Percentiles rank a stretch among this genome's conserved stretches.
Conservation (phyloP, 2,113 vertebrate species). For the Mormyrus iriodes region DNA sequence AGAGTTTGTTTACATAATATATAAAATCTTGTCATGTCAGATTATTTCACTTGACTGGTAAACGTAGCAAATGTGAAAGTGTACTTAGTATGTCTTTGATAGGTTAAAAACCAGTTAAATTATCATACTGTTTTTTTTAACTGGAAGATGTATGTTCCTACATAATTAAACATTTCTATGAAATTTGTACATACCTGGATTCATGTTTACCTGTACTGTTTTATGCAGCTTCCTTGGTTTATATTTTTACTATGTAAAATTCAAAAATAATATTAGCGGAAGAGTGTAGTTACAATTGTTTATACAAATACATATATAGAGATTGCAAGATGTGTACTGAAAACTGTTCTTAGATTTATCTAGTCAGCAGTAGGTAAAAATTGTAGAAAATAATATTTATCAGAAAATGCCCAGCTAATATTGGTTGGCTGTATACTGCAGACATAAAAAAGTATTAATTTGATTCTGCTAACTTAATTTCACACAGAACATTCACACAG, state of each 20-base stretch:
- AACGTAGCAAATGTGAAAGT: neutral
- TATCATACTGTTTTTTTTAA: neutral
- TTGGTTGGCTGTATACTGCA: neutral
- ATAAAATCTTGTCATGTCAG: neutral
- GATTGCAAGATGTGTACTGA: neutral
- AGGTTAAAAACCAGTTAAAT: neutral
- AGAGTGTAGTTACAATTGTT: neutral
- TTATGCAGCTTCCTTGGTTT: too few relatives aligned
- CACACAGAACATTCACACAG: neutral
- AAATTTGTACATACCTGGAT: neutral
- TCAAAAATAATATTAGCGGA: neutral
- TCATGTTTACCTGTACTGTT: neutral
- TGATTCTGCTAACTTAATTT: neutral
- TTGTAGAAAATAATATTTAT: neutral
- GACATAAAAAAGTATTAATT: neutral
- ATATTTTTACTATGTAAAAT: neutral
- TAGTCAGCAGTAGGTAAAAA: neutral
- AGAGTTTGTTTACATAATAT: slow-evolving; percentile 25
- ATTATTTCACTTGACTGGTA: neutral
- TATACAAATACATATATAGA: neutral
- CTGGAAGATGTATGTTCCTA: neutral
- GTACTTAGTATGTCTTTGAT: neutral
- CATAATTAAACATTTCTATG: neutral
- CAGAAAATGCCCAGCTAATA: neutral
- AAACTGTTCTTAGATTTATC: neutral